phyloP scores from a whole-genome alignment of 2,888 invertebrate species.

The Seira ritae region DNA sequence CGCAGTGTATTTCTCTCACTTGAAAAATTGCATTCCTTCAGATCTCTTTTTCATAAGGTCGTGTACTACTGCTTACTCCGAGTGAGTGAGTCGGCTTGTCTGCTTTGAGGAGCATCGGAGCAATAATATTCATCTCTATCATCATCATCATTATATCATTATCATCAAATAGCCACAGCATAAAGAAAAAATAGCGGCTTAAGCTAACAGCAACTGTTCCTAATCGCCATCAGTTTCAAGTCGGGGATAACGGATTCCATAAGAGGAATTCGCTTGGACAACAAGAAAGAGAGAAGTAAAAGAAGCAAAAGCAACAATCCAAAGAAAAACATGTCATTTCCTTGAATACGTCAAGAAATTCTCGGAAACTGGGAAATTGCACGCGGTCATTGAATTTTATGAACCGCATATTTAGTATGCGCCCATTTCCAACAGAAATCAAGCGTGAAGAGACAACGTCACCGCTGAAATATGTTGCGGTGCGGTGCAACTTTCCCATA shows the following conservation, averaged over 20 bases:
- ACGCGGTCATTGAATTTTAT: background rate
- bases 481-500: background rate
- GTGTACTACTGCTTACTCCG: too few relatives aligned
- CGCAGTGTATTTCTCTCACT: background rate
- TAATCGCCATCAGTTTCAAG: too few relatives aligned
- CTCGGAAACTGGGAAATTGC: background rate
- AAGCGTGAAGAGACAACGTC: background rate
- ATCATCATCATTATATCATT: slow-evolving; percentile 28
- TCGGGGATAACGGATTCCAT: too few relatives aligned
- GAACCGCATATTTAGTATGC: background rate
- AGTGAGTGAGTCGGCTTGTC: slow-evolving; percentile 15
- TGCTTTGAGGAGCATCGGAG: slow-evolving; percentile 22
- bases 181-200: too few relatives aligned
- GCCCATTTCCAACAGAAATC: background rate
- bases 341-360: background rate
- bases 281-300: background rate
- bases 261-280: too few relatives aligned
- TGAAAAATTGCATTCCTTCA: slow-evolving; percentile 1
- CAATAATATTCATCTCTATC: slow-evolving; percentile 27
- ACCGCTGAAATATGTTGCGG: background rate
- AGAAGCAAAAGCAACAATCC: too few relatives aligned
- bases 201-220: too few relatives aligned
- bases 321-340: background rate
- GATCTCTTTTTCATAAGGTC: background rate
- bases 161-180: slow-evolving; percentile 19